These are phyloP conservation scores for Pseudomyrmex pallidus DNA, from an alignment of 1,140 invertebrate species.

Conservation along the genomic window DNA sequence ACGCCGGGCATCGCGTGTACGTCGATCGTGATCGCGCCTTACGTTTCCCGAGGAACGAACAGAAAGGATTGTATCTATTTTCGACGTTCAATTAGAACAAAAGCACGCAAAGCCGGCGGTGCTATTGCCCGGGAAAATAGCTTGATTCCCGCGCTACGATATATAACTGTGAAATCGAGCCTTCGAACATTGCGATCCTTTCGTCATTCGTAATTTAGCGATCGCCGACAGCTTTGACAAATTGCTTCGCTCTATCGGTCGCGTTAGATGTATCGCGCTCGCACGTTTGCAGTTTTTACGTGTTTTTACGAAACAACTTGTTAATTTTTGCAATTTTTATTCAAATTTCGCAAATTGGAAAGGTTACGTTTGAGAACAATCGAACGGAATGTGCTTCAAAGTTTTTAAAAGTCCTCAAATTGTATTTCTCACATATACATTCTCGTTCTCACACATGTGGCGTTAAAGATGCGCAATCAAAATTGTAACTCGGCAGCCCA, in stretches of 20 bases:
- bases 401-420: neutral
- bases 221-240: conserved; percentile 52
- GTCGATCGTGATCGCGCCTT: conserved; percentile 57
- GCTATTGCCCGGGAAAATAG: neutral
- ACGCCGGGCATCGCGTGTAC: conserved; percentile 65
- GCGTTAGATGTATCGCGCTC: conserved; percentile 17
- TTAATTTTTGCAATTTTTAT: neutral
- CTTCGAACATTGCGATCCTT: conserved; percentile 19
- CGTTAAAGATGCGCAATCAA: neutral
- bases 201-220: conserved; percentile 29
- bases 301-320: neutral
- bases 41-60: conserved; percentile 28
- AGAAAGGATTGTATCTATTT: conserved; percentile 46
- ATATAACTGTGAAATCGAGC: neutral
- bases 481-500: neutral
- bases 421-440: neutral
- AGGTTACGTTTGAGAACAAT: neutral
- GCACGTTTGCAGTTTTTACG: conserved; percentile 5
- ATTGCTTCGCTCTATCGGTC: conserved; percentile 34
- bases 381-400: neutral
- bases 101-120: conserved; percentile 17
- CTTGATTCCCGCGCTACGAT: conserved; percentile 20
- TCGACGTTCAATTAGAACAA: conserved; percentile 53
- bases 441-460: neutral
- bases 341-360: neutral